These are phyloP conservation scores for Leptopilina clavipes DNA, from an alignment of 1,140 invertebrate species.

Conservation along the genomic window DNA sequence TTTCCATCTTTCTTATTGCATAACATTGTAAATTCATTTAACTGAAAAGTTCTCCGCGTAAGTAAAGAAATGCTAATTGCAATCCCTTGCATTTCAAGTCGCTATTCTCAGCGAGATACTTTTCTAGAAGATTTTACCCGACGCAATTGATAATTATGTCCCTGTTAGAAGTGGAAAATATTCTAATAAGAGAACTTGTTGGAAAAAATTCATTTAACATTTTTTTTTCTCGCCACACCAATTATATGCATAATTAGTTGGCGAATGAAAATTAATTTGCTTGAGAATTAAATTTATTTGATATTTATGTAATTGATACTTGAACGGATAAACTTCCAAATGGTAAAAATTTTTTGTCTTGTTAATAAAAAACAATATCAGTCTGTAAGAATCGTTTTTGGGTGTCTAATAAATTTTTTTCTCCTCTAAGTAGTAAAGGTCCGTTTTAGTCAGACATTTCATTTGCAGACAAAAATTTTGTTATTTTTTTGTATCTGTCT, in stretches of 20 bases:
- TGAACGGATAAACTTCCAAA: too few species aligned
- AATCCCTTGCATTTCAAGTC: background rate
- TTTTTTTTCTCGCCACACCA: background rate
- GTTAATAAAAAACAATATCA: too few species aligned
- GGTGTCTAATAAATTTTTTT: too few species aligned
- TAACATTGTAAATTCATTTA: conserved; percentile 3
- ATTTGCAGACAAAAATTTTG: too few species aligned
- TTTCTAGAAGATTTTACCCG: conserved; percentile 10
- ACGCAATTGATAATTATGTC: conserved; percentile 12
- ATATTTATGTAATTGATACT: too few species aligned
- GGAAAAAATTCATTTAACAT: background rate
- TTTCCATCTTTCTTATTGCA: background rate
- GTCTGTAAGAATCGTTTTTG: too few species aligned
- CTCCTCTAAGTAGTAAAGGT: too few species aligned
- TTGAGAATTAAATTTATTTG: background rate
- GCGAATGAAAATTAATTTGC: background rate
- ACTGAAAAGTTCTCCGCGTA: conserved; percentile 1
- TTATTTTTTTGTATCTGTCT: too few species aligned
- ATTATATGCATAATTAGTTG: background rate
- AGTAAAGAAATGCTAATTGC: conserved; percentile 34
- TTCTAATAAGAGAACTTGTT: background rate
- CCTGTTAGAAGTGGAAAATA: conserved; percentile 26
- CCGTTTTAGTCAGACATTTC: too few species aligned
- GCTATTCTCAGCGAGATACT: conserved; percentile 6
- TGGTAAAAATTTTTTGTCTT: too few species aligned